phyloP scores from a whole-genome alignment of 2,113 vertebrate genomes.

The Myanophis thanlyinensis region DNA sequence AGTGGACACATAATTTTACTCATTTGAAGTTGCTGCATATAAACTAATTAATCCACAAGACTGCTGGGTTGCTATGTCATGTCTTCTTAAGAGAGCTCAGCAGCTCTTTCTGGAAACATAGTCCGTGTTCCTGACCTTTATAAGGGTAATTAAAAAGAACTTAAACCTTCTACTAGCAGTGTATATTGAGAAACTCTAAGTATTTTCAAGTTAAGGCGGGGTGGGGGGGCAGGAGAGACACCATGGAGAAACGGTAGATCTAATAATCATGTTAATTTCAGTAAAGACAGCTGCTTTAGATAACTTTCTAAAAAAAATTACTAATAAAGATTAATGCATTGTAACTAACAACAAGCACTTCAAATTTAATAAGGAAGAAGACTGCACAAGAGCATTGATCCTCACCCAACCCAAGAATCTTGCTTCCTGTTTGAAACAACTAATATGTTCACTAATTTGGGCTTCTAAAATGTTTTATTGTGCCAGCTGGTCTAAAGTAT shows the following conservation, averaged over 20 bases:
- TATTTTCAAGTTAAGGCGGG: neutral
- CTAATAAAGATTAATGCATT: neutral
- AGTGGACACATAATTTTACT: conserved; percentile 58
- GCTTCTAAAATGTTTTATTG: neutral
- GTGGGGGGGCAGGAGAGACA: too few relatives aligned
- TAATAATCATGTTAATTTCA: conserved; percentile 1
- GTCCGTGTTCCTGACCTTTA: conserved; percentile 25
- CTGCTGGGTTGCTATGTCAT: conserved; percentile 55
- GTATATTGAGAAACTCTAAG: neutral
- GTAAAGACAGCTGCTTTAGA: neutral
- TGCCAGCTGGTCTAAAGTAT: neutral
- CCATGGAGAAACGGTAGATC: neutral
- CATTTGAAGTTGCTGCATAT: conserved; percentile 63
- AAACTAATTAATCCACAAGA: conserved; percentile 62
- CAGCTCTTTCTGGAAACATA: conserved; percentile 34
- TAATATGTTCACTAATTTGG: neutral
- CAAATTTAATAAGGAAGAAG: neutral
- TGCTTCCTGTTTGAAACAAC: neutral
- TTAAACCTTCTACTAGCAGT: conserved; percentile 19
- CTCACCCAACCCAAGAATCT: neutral
- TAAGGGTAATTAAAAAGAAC: conserved; percentile 22
- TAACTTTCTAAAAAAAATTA: neutral
- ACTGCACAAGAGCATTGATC: neutral
- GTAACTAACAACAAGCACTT: neutral
- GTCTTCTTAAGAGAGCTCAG: conserved; percentile 42